Conservation (phyloP, 2,113 vertebrate species). For the Pelodiscus sinensis region DNA sequence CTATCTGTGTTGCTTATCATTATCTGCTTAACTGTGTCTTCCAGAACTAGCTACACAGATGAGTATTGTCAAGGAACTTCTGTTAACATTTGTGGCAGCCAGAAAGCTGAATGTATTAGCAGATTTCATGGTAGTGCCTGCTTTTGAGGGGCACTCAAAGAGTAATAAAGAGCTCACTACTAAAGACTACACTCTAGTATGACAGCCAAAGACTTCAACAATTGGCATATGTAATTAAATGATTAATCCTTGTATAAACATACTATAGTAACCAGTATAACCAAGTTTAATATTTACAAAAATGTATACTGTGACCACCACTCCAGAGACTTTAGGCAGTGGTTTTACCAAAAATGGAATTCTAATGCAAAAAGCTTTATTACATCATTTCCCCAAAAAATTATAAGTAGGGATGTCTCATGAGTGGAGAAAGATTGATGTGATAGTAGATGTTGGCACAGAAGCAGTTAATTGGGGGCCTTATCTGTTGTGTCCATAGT, state of each 20-base stretch:
- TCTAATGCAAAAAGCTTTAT: background rate
- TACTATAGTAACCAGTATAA: background rate
- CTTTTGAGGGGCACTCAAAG: background rate
- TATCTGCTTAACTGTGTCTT: background rate
- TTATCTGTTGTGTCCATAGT: background rate
- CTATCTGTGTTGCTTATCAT: background rate
- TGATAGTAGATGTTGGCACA: background rate
- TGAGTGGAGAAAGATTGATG: background rate
- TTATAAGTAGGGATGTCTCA: background rate
- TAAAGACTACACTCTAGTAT: background rate
- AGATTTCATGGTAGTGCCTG: background rate
- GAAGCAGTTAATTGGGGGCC: background rate
- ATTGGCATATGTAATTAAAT: background rate
- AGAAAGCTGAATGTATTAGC: background rate
- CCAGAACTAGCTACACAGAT: background rate
- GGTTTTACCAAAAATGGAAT: background rate
- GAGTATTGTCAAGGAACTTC: background rate
- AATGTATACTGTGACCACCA: background rate
- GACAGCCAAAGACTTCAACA: background rate
- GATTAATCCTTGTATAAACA: background rate
- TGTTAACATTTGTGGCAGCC: background rate
- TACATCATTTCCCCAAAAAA: background rate
- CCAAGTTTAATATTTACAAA: background rate
- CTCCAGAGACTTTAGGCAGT: background rate
- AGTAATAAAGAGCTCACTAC: background rate